Evolutionary conservation across 1,140 invertebrate species (phyloP), one percentile per base, ranked within the genome.

Genomic region (Drosophila cardini): DNA sequence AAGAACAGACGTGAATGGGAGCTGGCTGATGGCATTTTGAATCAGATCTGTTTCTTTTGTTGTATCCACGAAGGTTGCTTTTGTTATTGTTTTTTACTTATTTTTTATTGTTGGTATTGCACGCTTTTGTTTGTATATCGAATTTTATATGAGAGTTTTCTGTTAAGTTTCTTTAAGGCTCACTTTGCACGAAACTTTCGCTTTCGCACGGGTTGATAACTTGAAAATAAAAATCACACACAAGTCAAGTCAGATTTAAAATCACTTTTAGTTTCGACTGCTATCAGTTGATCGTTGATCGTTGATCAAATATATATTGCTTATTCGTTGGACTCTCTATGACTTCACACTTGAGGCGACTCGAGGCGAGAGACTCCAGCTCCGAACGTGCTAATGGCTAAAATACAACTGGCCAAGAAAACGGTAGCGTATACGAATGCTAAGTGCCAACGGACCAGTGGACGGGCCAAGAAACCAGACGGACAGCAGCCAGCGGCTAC

Each of bases 351-450:
- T 72, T 77, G 58, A 62, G 63, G 61, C 46, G 70, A 76, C 75
- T 82, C 64, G 72, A 83, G 61, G 76, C 80, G 75, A 76, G 80
- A 50, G 80, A 50, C 48, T 63, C 48, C 63, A 84, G 86, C 55
- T 83, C 90, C 80, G 86, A 75, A 82, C 90, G 90, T 91, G 90
- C 76, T 91, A 91, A 91, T 91, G 78, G 90, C 86, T 86, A 85
- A 89, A 86, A 89, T 84, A 84, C 76, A 89, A 91, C 90, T 91
- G 90, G 76, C 82, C 75, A 90, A 85, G 76, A 81, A 84, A 90
- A 89, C 80, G 77, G 84, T 89, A 89, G 84, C 84, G 84, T 80
- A 78, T 84, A 77, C 80, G 80, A 80, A 83, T 80, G 84, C 77
- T 74, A 89, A 87, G 73, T 76, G 74, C 63, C 73, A 68, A 58